Conservation (phyloP, 2,888 invertebrate genomes). For the Xestobium rufovillosum region DNA sequence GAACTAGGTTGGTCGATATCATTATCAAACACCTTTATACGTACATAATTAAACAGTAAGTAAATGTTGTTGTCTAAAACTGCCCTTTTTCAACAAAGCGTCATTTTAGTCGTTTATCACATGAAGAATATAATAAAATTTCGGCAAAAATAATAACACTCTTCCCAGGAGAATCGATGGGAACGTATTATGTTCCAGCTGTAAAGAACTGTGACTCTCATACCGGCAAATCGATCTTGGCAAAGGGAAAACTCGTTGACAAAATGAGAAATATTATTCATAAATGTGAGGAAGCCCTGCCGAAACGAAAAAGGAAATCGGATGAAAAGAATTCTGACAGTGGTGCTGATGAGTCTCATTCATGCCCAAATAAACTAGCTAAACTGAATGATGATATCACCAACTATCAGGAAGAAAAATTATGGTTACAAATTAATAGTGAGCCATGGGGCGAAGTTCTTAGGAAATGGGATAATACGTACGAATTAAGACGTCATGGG, state of each 20-base stretch:
- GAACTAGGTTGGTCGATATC: conserved; percentile 4
- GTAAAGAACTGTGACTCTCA: conserved; percentile 13
- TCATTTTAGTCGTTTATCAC: conserved; percentile 13
- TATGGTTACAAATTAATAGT: conserved; percentile 11
- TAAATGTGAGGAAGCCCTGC: conserved; percentile 12
- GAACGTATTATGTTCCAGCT: conserved; percentile 19
- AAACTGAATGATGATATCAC: too few species aligned
- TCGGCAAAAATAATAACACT: conserved; percentile 12
- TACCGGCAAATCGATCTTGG: conserved; percentile 11
- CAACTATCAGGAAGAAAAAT: conserved; percentile 6
- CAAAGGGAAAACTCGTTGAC: conserved; percentile 18
- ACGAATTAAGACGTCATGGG: conserved; percentile 6
- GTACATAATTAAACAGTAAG: conserved; percentile 7
- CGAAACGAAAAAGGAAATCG: conserved; percentile 8
- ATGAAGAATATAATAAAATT: conserved; percentile 14
- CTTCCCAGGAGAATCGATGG: conserved; percentile 13
- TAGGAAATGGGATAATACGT: conserved; percentile 11
- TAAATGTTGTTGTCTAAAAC: background rate
- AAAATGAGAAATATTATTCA: conserved; percentile 15
- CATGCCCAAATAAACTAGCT: background rate
- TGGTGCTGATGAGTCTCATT: background rate
- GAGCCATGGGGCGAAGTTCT: conserved; percentile 15
- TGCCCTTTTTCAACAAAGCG: background rate
- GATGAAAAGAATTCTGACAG: background rate
- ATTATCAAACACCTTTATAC: conserved; percentile 4